A percentile compares a stretch with the other conserved stretches of the same genome.
These are phyloP conservation scores for Loxodonta africana DNA, from an alignment of 2,113 vertebrate species.

Conservation along the genomic window DNA sequence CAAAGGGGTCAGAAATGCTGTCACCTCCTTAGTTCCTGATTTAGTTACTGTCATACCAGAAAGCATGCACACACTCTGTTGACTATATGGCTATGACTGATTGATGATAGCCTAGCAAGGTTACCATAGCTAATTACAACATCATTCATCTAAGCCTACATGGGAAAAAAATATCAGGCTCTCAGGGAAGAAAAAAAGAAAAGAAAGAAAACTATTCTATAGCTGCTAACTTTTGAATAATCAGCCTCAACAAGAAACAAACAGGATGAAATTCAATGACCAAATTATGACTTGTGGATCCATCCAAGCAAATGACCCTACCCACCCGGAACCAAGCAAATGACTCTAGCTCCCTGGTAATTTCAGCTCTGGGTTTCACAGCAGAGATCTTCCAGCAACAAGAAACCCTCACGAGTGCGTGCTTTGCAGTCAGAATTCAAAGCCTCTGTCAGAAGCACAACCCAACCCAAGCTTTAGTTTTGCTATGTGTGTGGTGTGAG, in stretches of 20 bases:
- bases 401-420: constrained; percentile 21
- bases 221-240: constrained; percentile 69
- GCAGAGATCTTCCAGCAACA: constrained; percentile 56
- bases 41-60: neutral
- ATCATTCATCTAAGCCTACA: constrained; percentile 77
- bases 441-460: constrained; percentile 47
- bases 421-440: constrained; percentile 79
- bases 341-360: constrained; percentile 58
- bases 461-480: constrained; percentile 60
- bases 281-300: constrained; percentile 73
- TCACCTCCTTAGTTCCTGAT: constrained; percentile 43
- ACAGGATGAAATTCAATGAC: constrained; percentile 66
- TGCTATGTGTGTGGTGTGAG: constrained; percentile 59
- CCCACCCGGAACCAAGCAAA: constrained; percentile 53
- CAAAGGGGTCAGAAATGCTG: neutral
- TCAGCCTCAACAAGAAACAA: constrained; percentile 74
- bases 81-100: constrained; percentile 66
- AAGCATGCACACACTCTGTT: constrained; percentile 1
- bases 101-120: constrained; percentile 70
- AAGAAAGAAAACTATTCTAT: constrained; percentile 46
- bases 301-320: constrained; percentile 72
- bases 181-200: constrained; percentile 46
- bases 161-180: neutral
- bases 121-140: constrained; percentile 81
- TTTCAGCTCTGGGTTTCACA: constrained; percentile 62